Evolutionary conservation across 2,797 vertebrate genomes (phyloP).

Genomic region (Sphenodon punctatus): DNA sequence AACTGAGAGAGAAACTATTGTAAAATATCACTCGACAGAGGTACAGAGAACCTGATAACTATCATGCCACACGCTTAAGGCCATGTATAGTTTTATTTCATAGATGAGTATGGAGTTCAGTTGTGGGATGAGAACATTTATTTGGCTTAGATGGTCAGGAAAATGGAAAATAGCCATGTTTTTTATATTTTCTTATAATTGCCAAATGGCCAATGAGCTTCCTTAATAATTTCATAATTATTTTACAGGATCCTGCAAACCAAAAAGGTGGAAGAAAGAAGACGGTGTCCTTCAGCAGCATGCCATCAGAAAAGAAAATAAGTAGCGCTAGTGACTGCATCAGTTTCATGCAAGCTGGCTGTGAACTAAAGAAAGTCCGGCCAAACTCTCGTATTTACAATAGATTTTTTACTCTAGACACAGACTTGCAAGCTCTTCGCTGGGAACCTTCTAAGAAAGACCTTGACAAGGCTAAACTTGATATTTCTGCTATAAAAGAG

Average conservation of each 20-base stretch:
- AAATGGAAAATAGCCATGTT: neutral
- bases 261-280: slow-evolving; percentile 94
- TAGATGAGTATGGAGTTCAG: slow-evolving; percentile 11
- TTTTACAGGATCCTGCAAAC: slow-evolving; percentile 88
- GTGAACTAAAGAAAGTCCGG: slow-evolving; percentile 95
- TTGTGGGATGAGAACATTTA: neutral
- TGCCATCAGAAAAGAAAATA: slow-evolving; percentile 97
- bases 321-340: slow-evolving; percentile 95
- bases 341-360: slow-evolving; percentile 98
- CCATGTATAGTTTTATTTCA: neutral
- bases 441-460: slow-evolving; percentile 99
- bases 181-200: neutral
- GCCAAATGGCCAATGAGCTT: neutral
- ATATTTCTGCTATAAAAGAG: slow-evolving; percentile 90
- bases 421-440: slow-evolving; percentile 90
- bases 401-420: slow-evolving; percentile 93
- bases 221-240: slow-evolving; percentile 40
- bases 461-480: slow-evolving; percentile 90
- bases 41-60: neutral
- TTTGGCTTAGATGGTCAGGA: slow-evolving; percentile 26
- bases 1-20: neutral
- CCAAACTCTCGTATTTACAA: slow-evolving; percentile 95
- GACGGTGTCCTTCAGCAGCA: slow-evolving; percentile 98
- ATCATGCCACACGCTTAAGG: neutral
- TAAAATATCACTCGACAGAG: neutral